Conservation (phyloP, 2,113 vertebrate species). For the Chrysemys picta region DNA sequence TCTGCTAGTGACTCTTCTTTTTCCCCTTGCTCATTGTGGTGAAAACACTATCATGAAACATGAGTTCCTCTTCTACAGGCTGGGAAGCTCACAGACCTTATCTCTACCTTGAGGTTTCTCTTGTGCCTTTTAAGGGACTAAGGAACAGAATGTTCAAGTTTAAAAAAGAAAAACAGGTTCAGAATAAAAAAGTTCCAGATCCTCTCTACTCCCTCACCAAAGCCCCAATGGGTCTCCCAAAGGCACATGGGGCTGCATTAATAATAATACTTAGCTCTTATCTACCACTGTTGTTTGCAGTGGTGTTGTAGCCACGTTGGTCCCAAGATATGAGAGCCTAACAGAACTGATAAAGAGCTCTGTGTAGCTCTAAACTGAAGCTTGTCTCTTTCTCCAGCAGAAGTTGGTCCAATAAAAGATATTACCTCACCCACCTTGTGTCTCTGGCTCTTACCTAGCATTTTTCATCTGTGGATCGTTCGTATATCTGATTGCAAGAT, state of each 20-base stretch:
- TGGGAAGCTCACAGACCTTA: background rate
- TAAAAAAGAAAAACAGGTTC: background rate
- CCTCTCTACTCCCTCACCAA: background rate
- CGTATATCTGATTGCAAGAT: background rate
- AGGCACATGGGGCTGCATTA: rapidly evolving
- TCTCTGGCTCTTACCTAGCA: no score
- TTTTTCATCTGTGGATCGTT: no score
- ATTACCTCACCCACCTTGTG: no score
- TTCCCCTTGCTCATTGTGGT: slow-evolving; percentile 34
- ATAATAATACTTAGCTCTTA: background rate
- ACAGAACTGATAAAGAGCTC: background rate
- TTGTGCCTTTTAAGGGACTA: background rate
- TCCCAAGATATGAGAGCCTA: background rate
- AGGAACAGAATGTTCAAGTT: background rate
- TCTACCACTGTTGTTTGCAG: background rate
- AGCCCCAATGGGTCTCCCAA: background rate
- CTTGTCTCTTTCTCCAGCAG: no score
- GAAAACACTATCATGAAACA: slow-evolving; percentile 7
- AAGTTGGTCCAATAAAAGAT: no score
- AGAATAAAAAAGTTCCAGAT: background rate
- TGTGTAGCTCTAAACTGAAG: no score
- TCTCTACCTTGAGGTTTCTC: background rate
- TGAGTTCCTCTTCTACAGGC: background rate
- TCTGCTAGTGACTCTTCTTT: slow-evolving; percentile 28
- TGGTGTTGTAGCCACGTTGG: background rate